Evolutionary conservation across 2,797 vertebrate species (phyloP).

Genomic region (Prionace glauca): DNA sequence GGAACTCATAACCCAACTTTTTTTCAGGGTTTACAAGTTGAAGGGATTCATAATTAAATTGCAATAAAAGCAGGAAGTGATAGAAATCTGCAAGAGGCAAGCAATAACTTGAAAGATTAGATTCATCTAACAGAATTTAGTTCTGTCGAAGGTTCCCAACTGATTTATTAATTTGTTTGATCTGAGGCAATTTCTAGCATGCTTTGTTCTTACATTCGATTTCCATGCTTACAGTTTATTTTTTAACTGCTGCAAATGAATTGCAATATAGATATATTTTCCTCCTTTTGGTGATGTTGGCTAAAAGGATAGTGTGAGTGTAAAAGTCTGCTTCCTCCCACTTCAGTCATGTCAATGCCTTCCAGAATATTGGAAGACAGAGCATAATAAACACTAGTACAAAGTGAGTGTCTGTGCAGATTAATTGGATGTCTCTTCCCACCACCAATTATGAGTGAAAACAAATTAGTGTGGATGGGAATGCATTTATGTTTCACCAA

Average conservation of each 20-base stretch:
- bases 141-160: background rate
- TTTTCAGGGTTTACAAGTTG: background rate
- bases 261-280: background rate
- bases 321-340: background rate
- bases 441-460: background rate
- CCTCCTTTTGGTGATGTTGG: background rate
- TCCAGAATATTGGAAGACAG: background rate
- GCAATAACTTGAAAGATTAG: background rate
- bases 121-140: background rate
- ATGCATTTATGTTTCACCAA: background rate
- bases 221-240: background rate
- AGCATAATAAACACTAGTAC: background rate
- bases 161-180: background rate
- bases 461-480: background rate
- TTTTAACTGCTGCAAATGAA: background rate
- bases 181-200: background rate
- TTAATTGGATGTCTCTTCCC: background rate
- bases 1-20: background rate
- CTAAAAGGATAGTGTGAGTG: background rate
- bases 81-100: background rate
- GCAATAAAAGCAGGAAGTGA: background rate
- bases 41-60: background rate
- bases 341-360: background rate
- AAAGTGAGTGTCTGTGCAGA: background rate
- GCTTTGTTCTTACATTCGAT: background rate